Evolutionary conservation across 2,113 vertebrate genomes (phyloP).

Genomic region (Chascanopsetta lugubris): DNA sequence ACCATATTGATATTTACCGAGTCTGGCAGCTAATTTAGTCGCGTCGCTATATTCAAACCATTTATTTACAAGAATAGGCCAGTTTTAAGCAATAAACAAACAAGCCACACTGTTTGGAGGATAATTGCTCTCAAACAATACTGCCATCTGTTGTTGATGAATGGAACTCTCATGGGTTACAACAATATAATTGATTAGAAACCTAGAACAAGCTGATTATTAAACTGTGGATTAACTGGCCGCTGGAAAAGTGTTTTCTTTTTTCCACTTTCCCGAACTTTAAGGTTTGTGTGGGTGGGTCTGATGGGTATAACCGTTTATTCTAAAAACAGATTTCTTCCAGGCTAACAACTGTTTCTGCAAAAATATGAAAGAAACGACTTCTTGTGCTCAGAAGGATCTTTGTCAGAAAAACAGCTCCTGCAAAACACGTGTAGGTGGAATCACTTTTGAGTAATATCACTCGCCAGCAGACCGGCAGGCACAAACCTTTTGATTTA

Average conservation of each 20-base stretch:
- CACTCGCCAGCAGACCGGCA: slow-evolving; percentile 21
- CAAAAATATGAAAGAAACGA: slow-evolving; percentile 14
- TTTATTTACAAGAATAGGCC: too few species aligned
- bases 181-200: neutral
- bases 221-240: slow-evolving; percentile 8
- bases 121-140: too few species aligned
- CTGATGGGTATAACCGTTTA: neutral
- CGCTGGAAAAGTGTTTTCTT: neutral
- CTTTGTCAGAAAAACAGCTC: slow-evolving; percentile 4
- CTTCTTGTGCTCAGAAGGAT: slow-evolving; percentile 1
- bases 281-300: slow-evolving; percentile 1
- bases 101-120: too few species aligned
- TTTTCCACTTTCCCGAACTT: neutral
- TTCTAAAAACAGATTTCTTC: neutral
- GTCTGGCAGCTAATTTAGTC: too few species aligned
- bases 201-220: neutral
- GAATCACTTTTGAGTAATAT: slow-evolving; percentile 21
- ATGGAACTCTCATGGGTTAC: neutral
- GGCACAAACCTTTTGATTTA: slow-evolving; percentile 52
- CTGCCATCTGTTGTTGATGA: too few species aligned
- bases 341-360: slow-evolving; percentile 1
- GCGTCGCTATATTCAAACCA: too few species aligned
- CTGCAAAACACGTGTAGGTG: slow-evolving; percentile 6
- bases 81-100: too few species aligned
- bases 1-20: too few species aligned